Conservation (phyloP, 2,113 vertebrate genomes). For the Myxocyprinus asiaticus region DNA sequence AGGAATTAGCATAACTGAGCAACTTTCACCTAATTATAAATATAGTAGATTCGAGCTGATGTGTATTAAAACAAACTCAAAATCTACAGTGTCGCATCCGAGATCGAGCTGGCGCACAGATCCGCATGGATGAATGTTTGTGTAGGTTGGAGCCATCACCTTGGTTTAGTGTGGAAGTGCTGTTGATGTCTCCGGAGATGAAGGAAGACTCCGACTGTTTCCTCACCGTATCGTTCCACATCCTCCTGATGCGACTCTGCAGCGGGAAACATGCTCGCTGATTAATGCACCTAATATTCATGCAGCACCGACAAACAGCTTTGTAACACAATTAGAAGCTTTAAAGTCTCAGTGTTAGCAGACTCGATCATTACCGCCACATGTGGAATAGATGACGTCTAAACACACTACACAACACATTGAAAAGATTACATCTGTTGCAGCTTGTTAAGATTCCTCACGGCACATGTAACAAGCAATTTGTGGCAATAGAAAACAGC, state of each 20-base stretch:
- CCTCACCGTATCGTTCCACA: constrained; percentile 99
- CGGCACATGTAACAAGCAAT: not conserved
- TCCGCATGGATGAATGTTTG: not conserved
- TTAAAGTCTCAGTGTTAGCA: not conserved
- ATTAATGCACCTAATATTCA: not conserved
- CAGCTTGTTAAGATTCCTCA: not conserved
- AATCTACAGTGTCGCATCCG: not conserved
- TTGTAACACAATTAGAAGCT: not conserved
- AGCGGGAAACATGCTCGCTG: constrained; percentile 2
- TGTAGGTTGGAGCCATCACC: constrained; percentile 76
- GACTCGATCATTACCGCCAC: no score
- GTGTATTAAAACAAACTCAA: not conserved
- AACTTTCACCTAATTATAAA: no score
- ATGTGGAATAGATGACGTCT: not conserved
- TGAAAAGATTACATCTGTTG: not conserved
- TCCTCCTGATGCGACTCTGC: constrained; percentile 98
- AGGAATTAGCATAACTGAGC: no score
- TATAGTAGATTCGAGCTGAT: no score
- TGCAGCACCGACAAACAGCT: not conserved
- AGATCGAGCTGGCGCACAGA: constrained; percentile 8
- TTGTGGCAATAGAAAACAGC: not conserved
- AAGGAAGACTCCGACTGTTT: constrained; percentile 99
- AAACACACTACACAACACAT: not conserved
- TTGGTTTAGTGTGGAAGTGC: constrained; percentile 99
- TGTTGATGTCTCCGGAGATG: constrained; percentile 99